Conservation (phyloP, 2,888 invertebrate genomes). For the Meganola albula region DNA sequence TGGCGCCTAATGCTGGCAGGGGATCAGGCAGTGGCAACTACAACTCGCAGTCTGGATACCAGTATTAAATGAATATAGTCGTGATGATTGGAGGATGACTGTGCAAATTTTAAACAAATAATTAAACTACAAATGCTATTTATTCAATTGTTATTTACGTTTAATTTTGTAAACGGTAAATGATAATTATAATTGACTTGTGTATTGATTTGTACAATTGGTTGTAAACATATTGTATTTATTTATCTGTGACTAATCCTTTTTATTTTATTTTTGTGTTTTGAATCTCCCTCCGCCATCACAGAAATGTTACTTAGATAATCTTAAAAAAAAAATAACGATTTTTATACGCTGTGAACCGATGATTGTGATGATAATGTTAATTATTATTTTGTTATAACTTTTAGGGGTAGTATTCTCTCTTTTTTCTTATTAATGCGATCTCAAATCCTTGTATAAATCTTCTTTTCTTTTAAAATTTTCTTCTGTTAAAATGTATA, state of each 20-base stretch:
- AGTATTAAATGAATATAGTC: slow-evolving; percentile 41
- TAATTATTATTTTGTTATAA: slow-evolving; percentile 26
- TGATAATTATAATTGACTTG: too few species aligned
- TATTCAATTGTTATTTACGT: too few species aligned
- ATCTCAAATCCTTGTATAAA: slow-evolving; percentile 44
- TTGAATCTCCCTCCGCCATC: slow-evolving; percentile 26
- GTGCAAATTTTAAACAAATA: slow-evolving; percentile 19
- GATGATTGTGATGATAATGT: slow-evolving; percentile 33
- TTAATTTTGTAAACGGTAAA: too few species aligned
- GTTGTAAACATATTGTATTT: slow-evolving; percentile 25
- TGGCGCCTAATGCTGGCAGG: slow-evolving; percentile 58
- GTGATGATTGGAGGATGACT: slow-evolving; percentile 32
- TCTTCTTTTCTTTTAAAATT: slow-evolving; percentile 30
- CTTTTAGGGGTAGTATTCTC: slow-evolving; percentile 28
- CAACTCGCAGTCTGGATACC: slow-evolving; percentile 67
- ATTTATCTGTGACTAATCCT: slow-evolving; percentile 15
- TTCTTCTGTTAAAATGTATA: slow-evolving; percentile 31
- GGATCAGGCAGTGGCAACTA: slow-evolving; percentile 64
- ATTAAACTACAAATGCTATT: background rate
- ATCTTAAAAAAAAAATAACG: slow-evolving; percentile 27
- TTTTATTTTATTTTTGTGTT: slow-evolving; percentile 21
- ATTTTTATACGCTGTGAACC: slow-evolving; percentile 38
- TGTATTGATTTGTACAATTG: slow-evolving; percentile 23
- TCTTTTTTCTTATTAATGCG: slow-evolving; percentile 30
- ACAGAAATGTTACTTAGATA: slow-evolving; percentile 24